phyloP scores from a whole-genome alignment of 1,140 invertebrate species.

The Drosophila virilis region DNA sequence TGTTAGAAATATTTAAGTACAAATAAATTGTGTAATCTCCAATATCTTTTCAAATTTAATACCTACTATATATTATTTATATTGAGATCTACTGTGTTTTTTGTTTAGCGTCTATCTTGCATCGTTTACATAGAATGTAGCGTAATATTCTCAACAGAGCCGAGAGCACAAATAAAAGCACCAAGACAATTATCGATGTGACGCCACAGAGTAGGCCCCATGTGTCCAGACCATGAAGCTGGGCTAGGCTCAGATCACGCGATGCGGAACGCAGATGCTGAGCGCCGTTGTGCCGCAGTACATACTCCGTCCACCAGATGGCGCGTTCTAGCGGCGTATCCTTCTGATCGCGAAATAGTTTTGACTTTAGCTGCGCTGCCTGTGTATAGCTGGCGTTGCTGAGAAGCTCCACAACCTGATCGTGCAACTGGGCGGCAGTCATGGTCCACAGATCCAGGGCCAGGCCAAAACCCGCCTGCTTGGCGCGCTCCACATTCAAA shows the following conservation, averaged over 20 bases:
- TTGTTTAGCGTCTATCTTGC: conserved; percentile 72
- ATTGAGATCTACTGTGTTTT: conserved; percentile 69
- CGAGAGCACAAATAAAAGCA: conserved; percentile 15
- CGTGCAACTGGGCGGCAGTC: conserved; percentile 35
- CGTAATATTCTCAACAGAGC: conserved; percentile 10
- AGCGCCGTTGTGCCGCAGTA: conserved; percentile 85
- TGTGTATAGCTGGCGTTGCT: conserved; percentile 46
- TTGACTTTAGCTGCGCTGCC: conserved; percentile 52
- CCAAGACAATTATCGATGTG: not conserved
- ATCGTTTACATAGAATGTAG: conserved; percentile 64
- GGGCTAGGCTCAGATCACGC: conserved; percentile 62
- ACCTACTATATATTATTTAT: no score
- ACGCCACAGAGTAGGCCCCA: conserved; percentile 42
- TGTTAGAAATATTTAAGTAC: no score
- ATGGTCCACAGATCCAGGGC: conserved; percentile 48
- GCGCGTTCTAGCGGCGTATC: conserved; percentile 87
- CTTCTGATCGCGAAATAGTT: conserved; percentile 86
- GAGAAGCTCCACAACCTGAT: conserved; percentile 46
- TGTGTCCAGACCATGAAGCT: conserved; percentile 86
- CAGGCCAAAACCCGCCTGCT: conserved; percentile 85
- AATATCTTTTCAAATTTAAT: no score
- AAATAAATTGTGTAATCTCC: no score
- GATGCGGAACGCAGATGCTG: conserved; percentile 59
- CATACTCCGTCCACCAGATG: conserved; percentile 90
- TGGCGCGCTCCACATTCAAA: conserved; percentile 85